Evolutionary conservation across 1,140 invertebrate species (phyloP).

Genomic region (Phenacoccus solenopsis): DNA sequence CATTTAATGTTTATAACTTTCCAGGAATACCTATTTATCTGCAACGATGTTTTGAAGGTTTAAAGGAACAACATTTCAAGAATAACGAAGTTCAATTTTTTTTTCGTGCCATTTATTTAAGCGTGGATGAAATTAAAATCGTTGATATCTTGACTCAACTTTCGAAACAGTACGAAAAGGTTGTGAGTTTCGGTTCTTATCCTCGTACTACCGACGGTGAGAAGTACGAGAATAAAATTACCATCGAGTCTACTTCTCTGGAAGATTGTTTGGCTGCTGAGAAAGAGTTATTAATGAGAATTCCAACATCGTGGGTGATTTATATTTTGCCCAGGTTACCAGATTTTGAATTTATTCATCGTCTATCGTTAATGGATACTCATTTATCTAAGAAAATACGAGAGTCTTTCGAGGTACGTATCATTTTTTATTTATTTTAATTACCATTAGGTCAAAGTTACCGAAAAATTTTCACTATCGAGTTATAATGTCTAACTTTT

Average conservation of each 20-base stretch:
- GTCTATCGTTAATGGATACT: neutral
- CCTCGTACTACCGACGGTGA: constrained; percentile 40
- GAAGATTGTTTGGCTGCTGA: constrained; percentile 31
- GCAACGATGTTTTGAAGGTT: constrained; percentile 40
- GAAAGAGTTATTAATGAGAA: constrained; percentile 29
- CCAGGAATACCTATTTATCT: constrained; percentile 61
- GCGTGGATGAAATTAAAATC: constrained; percentile 43
- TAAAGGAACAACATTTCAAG: constrained; percentile 27
- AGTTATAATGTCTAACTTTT: too few relatives aligned
- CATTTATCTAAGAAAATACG: neutral
- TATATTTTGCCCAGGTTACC: neutral
- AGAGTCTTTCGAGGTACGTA: neutral
- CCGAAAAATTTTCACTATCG: too few relatives aligned
- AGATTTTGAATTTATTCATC: neutral
- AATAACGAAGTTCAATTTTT: constrained; percentile 29
- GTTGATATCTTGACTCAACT: constrained; percentile 40
- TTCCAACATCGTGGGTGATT: constrained; percentile 24
- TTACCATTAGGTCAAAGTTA: neutral
- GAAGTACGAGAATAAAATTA: constrained; percentile 35
- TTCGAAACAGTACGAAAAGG: constrained; percentile 37
- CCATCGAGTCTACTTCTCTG: constrained; percentile 35
- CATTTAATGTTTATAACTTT: constrained; percentile 63
- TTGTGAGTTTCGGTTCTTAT: constrained; percentile 54
- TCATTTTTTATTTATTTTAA: neutral
- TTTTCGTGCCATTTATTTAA: constrained; percentile 38